Evolutionary conservation across 2,888 invertebrate genomes (phyloP).

Genomic region (Noctuana brunneofusca): DNA sequence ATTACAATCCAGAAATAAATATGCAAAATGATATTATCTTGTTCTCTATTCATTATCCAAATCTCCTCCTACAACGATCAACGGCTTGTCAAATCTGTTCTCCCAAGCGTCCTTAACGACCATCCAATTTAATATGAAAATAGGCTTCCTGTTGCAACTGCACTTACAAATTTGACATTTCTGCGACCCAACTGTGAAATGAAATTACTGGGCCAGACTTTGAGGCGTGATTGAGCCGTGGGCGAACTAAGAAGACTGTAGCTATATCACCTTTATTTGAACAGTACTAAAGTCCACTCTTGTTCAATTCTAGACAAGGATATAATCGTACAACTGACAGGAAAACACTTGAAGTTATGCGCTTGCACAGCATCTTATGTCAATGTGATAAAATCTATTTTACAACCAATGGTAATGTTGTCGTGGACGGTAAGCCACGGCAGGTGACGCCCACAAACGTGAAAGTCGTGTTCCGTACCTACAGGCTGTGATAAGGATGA

Average conservation of each 20-base stretch:
- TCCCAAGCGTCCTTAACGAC: not conserved
- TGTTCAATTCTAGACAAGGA: not conserved
- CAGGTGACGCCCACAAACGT: constrained; percentile 23
- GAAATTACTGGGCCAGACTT: constrained; percentile 36
- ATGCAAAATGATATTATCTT: constrained; percentile 9
- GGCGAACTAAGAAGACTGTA: constrained; percentile 4
- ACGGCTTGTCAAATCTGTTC: constrained; percentile 5
- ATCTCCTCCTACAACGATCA: constrained; percentile 19
- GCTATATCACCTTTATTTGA: not conserved
- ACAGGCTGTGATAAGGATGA: constrained; percentile 7
- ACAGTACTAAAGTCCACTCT: not conserved
- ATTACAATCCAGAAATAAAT: not conserved
- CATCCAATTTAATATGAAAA: constrained; percentile 29
- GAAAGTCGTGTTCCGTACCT: constrained; percentile 21
- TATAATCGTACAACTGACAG: not conserved
- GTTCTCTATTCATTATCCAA: constrained; percentile 9
- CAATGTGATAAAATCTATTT: constrained; percentile 8
- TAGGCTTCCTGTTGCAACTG: not conserved
- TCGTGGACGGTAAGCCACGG: constrained; percentile 26
- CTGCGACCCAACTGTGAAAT: constrained; percentile 16
- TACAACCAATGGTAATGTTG: not conserved
- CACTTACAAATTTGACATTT: constrained; percentile 25
- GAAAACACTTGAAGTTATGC: not conserved
- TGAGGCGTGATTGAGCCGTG: constrained; percentile 35
- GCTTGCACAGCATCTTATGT: constrained; percentile 1